phyloP scores from a whole-genome alignment of 1,140 invertebrate genomes.

The Drosophila varians region DNA sequence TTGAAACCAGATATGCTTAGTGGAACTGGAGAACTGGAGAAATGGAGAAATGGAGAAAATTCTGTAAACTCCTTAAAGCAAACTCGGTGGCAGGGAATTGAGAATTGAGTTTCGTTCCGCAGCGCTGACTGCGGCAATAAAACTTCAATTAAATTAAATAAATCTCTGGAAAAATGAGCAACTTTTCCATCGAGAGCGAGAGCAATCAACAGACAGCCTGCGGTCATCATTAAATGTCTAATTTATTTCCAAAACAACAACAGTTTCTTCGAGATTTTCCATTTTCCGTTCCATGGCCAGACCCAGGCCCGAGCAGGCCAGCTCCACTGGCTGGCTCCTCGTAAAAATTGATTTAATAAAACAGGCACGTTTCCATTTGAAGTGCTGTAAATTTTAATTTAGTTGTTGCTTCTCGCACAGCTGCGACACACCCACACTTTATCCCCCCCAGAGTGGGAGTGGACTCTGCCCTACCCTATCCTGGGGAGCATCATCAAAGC shows the following conservation, averaged over 20 bases:
- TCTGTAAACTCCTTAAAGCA: constrained; percentile 25
- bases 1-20: background rate
- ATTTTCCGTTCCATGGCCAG: constrained; percentile 41
- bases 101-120: constrained; percentile 42
- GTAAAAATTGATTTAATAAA: constrained; percentile 81
- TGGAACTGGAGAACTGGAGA: background rate
- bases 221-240: constrained; percentile 82
- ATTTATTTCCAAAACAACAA: constrained; percentile 74
- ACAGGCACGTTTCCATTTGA: constrained; percentile 78
- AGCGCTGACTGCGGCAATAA: constrained; percentile 59
- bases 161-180: constrained; percentile 70
- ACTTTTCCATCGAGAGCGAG: constrained; percentile 27
- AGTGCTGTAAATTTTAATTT: constrained; percentile 82
- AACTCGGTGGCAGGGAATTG: background rate
- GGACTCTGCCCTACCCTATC: background rate
- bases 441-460: background rate
- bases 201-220: constrained; percentile 77
- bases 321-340: constrained; percentile 11
- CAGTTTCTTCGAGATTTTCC: constrained; percentile 73
- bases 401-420: constrained; percentile 72
- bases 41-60: background rate
- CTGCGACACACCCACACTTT: constrained; percentile 42
- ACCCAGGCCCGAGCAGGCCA: no score
- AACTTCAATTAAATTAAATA: constrained; percentile 82
- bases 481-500: constrained; percentile 64